Percentiles rank a stretch among this genome's conserved stretches.
Evolutionary conservation across 1,140 invertebrate genomes (phyloP).

Genomic region (Battus philenor): DNA sequence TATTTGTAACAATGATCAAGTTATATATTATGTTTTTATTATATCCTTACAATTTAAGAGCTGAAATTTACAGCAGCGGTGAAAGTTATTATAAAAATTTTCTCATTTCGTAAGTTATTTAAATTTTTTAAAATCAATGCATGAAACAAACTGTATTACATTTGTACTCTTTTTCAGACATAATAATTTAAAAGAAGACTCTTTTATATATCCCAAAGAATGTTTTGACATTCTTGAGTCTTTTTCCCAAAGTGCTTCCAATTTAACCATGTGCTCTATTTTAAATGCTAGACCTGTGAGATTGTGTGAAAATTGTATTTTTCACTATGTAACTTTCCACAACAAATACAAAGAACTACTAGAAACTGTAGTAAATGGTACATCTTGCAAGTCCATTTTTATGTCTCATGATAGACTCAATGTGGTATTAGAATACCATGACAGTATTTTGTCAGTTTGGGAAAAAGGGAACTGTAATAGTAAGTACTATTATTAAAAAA

Average conservation of each 20-base stretch:
- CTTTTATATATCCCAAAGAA: constrained; percentile 27
- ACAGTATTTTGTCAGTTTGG: constrained; percentile 73
- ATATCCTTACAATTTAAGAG: constrained; percentile 6
- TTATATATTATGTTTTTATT: no score
- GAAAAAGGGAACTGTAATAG: constrained; percentile 76
- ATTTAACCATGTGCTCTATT: constrained; percentile 76
- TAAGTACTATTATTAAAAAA: constrained; percentile 45
- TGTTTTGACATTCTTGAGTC: constrained; percentile 48
- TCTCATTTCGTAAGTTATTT: constrained; percentile 2
- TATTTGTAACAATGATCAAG: no score
- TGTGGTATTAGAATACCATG: constrained; percentile 71
- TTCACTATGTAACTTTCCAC: constrained; percentile 66
- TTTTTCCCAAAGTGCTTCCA: constrained; percentile 69
- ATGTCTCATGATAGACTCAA: constrained; percentile 76
- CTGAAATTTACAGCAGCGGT: background rate
- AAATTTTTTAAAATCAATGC: background rate
- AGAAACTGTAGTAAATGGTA: constrained; percentile 62
- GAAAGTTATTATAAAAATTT: background rate
- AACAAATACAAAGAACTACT: constrained; percentile 70
- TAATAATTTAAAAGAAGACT: constrained; percentile 19
- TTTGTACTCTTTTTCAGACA: constrained; percentile 28
- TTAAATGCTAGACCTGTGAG: constrained; percentile 72
- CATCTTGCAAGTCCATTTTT: constrained; percentile 71
- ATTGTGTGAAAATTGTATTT: constrained; percentile 74
- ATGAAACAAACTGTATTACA: background rate